phyloP scores from a whole-genome alignment of 2,888 invertebrate species.

The Idaea straminata region DNA sequence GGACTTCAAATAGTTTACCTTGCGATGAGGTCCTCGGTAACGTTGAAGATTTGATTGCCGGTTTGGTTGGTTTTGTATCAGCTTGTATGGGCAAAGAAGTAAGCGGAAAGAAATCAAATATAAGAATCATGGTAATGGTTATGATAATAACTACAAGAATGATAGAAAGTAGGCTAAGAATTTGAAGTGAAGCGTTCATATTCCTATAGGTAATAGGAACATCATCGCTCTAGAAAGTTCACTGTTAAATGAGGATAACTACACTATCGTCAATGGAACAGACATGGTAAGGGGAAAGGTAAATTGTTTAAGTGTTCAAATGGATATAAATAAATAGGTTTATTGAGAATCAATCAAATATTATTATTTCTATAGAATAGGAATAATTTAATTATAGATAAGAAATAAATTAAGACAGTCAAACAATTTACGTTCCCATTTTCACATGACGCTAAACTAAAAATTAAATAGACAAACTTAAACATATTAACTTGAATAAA shows the following conservation, averaged over 20 bases:
- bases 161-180: constrained; percentile 35
- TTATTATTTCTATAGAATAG: no score
- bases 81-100: constrained; percentile 84
- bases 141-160: constrained; percentile 67
- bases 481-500: no score
- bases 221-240: neutral
- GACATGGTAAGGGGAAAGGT: neutral
- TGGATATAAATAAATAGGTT: no score
- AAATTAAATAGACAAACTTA: no score
- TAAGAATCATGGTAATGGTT: constrained; percentile 69
- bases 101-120: constrained; percentile 79
- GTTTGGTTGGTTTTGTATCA: constrained; percentile 96
- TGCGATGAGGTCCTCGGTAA: constrained; percentile 96
- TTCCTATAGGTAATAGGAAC: constrained; percentile 1
- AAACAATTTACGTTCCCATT: no score
- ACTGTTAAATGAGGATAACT: neutral
- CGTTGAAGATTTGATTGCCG: constrained; percentile 97
- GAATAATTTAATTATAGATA: no score
- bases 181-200: constrained; percentile 20
- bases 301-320: no score
- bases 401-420: no score
- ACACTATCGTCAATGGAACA: constrained; percentile 4
- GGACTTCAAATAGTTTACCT: constrained; percentile 84
- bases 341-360: no score
- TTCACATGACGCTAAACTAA: no score